Conservation (phyloP, 2,113 vertebrate genomes). For the Callocephalon fimbriatum region DNA sequence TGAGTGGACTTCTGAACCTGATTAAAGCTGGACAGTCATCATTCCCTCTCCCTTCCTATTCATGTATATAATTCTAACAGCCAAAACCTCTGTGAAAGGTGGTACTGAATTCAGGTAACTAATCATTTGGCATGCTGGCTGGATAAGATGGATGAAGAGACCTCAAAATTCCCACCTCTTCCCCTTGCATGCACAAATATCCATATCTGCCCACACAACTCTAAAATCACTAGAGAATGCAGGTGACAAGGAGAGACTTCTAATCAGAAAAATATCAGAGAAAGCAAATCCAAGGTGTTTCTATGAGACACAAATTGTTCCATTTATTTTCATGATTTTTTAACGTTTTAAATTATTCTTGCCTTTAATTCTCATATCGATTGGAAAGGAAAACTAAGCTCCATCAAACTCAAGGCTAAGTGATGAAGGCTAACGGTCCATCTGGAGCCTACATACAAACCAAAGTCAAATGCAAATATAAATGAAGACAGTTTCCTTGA, state of each 20-base stretch:
- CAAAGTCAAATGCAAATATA: not conserved
- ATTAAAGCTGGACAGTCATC: not conserved
- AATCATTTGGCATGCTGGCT: not conserved
- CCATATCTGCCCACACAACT: not conserved
- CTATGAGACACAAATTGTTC: not conserved
- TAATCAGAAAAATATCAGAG: not conserved
- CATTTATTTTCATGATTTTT: not conserved
- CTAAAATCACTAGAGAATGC: not conserved
- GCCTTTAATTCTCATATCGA: not conserved
- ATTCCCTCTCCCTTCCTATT: not conserved
- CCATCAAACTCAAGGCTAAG: not conserved
- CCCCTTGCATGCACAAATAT: not conserved
- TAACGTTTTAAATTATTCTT: not conserved
- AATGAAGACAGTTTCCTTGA: not conserved
- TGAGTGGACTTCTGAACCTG: not conserved
- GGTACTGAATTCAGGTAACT: not conserved
- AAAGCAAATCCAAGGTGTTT: not conserved
- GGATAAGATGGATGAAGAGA: not conserved
- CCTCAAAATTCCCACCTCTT: not conserved
- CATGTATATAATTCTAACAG: not conserved
- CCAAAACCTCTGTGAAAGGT: not conserved
- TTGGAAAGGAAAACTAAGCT: not conserved
- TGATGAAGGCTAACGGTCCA: not conserved
- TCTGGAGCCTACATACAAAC: not conserved
- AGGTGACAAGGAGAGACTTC: not conserved